Conservation (phyloP, 2,797 vertebrate genomes). For the Jordanella pulchra region DNA sequence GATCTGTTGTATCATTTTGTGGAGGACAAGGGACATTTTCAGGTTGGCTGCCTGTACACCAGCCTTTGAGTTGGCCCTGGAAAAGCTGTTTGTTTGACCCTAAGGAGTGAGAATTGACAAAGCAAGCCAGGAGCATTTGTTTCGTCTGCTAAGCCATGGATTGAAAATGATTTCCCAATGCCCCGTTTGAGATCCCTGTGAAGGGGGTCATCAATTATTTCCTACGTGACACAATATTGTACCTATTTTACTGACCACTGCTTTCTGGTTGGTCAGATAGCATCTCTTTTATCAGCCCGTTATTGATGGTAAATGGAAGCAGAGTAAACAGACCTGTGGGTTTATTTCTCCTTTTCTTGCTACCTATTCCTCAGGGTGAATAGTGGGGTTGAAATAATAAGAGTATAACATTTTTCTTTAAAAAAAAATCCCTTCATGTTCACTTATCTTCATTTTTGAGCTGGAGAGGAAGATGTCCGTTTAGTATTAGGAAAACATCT, state of each 20-base stretch:
- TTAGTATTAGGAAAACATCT: constrained; percentile 28
- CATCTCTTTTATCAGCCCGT: constrained; percentile 79
- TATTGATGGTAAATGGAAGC: constrained; percentile 78
- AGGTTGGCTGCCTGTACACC: constrained; percentile 82
- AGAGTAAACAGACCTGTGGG: constrained; percentile 75
- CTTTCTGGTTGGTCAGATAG: constrained; percentile 79
- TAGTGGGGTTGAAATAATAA: constrained; percentile 5
- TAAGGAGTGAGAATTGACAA: constrained; percentile 87
- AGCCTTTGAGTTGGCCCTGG: constrained; percentile 80
- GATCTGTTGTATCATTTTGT: constrained; percentile 84
- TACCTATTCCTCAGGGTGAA: constrained; percentile 24
- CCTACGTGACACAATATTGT: constrained; percentile 82
- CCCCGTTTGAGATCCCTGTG: constrained; percentile 80
- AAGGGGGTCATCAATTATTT: constrained; percentile 87
- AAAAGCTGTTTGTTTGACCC: constrained; percentile 88
- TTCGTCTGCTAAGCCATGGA: constrained; percentile 86
- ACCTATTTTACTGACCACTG: constrained; percentile 83
- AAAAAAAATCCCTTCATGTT: background rate
- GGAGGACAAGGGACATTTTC: constrained; percentile 86
- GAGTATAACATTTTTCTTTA: background rate
- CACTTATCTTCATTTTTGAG: constrained; percentile 15
- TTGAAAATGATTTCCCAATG: constrained; percentile 88
- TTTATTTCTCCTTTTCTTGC: constrained; percentile 66
- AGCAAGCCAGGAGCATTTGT: constrained; percentile 85
- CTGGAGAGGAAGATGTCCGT: constrained; percentile 6